phyloP scores from a whole-genome alignment of 2,113 vertebrate genomes.

The Motacilla tschutschensis region DNA sequence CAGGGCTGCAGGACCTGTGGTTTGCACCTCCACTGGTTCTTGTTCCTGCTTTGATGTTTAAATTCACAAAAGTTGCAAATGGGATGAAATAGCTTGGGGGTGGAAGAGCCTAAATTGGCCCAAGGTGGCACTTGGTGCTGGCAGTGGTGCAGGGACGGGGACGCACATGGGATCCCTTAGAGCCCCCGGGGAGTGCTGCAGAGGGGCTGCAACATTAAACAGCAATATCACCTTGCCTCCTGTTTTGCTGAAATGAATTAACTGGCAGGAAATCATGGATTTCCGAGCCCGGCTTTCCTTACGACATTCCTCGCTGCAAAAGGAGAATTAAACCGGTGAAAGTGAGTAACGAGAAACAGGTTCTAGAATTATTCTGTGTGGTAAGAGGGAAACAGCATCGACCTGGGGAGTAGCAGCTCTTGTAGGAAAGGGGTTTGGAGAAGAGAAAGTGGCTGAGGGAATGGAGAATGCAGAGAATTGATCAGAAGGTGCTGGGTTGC shows the following conservation, averaged over 20 bases:
- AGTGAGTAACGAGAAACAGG: slow-evolving; percentile 61
- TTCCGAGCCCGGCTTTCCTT: slow-evolving; percentile 47
- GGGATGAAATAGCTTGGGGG: neutral
- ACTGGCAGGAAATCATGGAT: slow-evolving; percentile 65
- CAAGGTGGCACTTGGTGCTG: neutral
- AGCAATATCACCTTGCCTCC: slow-evolving; percentile 49
- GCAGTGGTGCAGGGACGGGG: neutral
- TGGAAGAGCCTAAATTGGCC: slow-evolving; percentile 7
- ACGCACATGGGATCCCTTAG: neutral
- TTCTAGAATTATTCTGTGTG: neutral
- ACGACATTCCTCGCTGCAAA: slow-evolving; percentile 2
- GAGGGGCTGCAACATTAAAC: neutral
- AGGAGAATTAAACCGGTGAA: slow-evolving; percentile 37
- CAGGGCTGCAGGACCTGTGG: neutral
- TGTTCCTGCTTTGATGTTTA: slow-evolving; percentile 21
- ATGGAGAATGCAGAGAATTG: neutral
- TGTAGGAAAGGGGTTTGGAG: neutral
- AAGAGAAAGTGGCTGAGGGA: neutral
- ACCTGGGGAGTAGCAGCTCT: neutral
- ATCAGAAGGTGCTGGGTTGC: neutral
- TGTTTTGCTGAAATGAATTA: slow-evolving; percentile 64
- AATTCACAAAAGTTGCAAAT: neutral
- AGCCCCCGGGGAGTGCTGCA: slow-evolving; percentile 3
- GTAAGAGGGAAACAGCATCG: neutral
- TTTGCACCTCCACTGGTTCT: neutral